Evolutionary conservation across 2,888 invertebrate genomes (phyloP).

Genomic region (Leucoma salicis): DNA sequence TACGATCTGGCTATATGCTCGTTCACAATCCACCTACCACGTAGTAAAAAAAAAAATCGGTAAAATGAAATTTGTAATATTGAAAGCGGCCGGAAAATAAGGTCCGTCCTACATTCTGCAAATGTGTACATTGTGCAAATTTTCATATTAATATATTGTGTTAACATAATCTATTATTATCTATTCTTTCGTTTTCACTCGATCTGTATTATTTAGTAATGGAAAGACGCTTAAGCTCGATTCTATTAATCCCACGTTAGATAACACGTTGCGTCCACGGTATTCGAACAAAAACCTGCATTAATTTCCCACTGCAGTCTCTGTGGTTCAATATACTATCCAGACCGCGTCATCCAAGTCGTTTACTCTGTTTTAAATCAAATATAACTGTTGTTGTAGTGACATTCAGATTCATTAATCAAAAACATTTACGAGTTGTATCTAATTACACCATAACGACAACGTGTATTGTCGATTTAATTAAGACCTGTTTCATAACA

Average conservation of each 20-base stretch:
- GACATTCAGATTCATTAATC: background rate
- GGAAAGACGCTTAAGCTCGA: constrained; percentile 37
- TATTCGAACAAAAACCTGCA: constrained; percentile 34
- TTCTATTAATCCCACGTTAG: constrained; percentile 59
- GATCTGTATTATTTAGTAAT: constrained; percentile 37
- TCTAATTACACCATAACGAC: constrained; percentile 26
- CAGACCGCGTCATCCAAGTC: constrained; percentile 28
- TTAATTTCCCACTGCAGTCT: constrained; percentile 37
- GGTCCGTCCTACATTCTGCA: no score
- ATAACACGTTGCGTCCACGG: constrained; percentile 44
- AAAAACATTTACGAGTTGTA: background rate
- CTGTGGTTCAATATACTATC: constrained; percentile 42
- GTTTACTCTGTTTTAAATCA: background rate
- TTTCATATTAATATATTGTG: no score
- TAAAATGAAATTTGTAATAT: no score
- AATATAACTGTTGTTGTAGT: background rate
- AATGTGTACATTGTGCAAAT: no score
- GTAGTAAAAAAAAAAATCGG: no score
- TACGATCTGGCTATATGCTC: no score
- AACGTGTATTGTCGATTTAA: constrained; percentile 35
- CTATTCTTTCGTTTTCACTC: constrained; percentile 39
- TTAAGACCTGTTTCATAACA: constrained; percentile 56
- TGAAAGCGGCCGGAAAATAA: no score
- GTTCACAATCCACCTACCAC: no score
- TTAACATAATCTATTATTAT: no score